Evolutionary conservation across 2,888 invertebrate genomes (phyloP).

Genomic region (Drosophila hamatofila): DNA sequence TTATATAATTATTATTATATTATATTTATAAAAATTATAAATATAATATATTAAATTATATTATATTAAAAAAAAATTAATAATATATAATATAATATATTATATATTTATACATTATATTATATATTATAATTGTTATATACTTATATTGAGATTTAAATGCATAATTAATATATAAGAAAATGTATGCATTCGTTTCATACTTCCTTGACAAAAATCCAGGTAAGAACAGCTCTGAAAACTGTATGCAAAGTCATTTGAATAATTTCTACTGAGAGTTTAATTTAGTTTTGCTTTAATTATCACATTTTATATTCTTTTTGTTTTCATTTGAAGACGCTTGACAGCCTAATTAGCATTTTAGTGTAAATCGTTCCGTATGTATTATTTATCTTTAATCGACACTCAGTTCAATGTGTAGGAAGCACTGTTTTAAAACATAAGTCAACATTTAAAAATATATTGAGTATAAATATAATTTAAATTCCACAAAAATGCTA

Average conservation of each 20-base stretch:
- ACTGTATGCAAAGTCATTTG: not conserved
- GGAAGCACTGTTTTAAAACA: constrained; percentile 24
- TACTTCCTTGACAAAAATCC: no score
- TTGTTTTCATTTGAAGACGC: constrained; percentile 18
- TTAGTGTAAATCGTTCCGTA: constrained; percentile 57
- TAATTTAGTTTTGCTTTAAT: constrained; percentile 51
- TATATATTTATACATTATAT: no score
- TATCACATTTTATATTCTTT: constrained; percentile 57
- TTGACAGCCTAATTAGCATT: constrained; percentile 62
- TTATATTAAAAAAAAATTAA: no score
- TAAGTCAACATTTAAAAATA: constrained; percentile 4
- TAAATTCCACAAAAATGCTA: not conserved
- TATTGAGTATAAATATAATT: not conserved
- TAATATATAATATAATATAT: no score
- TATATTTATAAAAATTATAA: no score
- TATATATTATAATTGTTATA: no score
- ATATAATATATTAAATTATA: no score
- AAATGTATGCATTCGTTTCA: no score
- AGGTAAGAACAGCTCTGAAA: not conserved
- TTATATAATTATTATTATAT: no score
- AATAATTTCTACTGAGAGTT: not conserved
- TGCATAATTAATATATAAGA: no score
- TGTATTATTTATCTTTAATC: constrained; percentile 48
- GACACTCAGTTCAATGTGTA: constrained; percentile 60
- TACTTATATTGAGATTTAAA: no score